These are phyloP conservation scores for Thelaira solivaga DNA, from an alignment of 2,888 invertebrate genomes.

Conservation along the genomic window DNA sequence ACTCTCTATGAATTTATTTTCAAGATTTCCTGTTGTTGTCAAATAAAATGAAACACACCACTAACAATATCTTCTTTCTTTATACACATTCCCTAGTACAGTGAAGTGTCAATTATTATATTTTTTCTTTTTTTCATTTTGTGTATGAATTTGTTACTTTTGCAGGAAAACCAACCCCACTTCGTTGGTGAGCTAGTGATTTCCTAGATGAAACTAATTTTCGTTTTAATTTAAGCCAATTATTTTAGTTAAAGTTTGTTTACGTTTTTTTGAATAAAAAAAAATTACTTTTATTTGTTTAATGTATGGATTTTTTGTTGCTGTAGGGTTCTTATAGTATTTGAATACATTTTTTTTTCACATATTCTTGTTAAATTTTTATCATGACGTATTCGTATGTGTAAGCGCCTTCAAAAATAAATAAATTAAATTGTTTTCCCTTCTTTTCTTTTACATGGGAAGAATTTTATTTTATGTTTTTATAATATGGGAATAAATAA, in stretches of 20 bases:
- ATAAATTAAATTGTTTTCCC: background rate
- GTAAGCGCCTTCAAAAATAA: constrained; percentile 44
- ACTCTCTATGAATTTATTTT: constrained; percentile 18
- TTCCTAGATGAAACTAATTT: constrained; percentile 2
- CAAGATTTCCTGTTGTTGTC: constrained; percentile 56
- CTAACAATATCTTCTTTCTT: too few relatives aligned
- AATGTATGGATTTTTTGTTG: background rate
- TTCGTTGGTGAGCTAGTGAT: background rate
- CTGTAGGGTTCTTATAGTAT: background rate
- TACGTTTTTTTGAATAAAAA: background rate
- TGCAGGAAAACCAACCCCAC: constrained; percentile 12
- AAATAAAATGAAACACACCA: background rate
- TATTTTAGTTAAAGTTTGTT: background rate
- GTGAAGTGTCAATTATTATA: constrained; percentile 36
- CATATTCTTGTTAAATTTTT: constrained; percentile 9
- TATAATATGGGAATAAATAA: too few relatives aligned
- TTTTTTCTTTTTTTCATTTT: background rate
- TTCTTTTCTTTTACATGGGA: too few relatives aligned
- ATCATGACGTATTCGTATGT: constrained; percentile 12
- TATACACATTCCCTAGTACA: background rate
- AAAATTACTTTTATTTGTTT: background rate
- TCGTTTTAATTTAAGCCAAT: constrained; percentile 39
- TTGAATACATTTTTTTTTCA: constrained; percentile 24
- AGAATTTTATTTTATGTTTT: too few relatives aligned
- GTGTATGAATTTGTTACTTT: constrained; percentile 1